Evolutionary conservation across 2,113 vertebrate genomes (phyloP), one percentile per base, ranked within the genome.

Genomic region (Myotis brandtii): DNA sequence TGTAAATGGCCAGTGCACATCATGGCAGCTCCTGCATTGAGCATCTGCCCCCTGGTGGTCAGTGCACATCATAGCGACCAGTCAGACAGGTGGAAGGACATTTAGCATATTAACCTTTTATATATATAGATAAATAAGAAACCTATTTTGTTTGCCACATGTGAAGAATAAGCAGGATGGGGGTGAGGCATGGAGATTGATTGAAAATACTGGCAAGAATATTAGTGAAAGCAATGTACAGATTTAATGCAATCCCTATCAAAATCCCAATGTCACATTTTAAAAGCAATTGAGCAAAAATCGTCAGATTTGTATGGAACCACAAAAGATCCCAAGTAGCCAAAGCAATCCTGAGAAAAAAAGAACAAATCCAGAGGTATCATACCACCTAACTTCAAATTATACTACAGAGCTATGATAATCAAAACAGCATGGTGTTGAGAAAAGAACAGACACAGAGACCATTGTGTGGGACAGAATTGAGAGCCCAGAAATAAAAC

Each of bases 61-160:
- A 59, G 56, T 59, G 56, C 56, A 59, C 56, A 59, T 59, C 56
- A 59, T 59, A 59, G 56, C 10, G 21, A 59, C 56, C 2, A 21
- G 21, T 23, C 9, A 2, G 21, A 25, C 21, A 59, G 56, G 56
- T 59, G 56, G 56, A 59, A 21, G 56, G 56, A 59, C 9, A 59
- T 9, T 59, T 59, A 59, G 21, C 21, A 59, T 59, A 23, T 59
- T 59, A 59, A 1, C 23, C 56, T 73, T 46, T 89, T 59, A 27
- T 80, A 88, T 85, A 82, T 48, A 88, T 23, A 56, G 54, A 54
- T 67, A 86, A 93, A 86, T 37, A 62, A 96, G 86, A 89, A 84
- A n/a, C 9, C 23, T 64, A 92, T 48, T 76, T 12, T 84, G 50
- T 32, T 92, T 89, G 52, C 25, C 27, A 43, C 50, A 91, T 82